phyloP scores from a whole-genome alignment of 2,797 vertebrate species.

The Pseudochaenichthys georgianus region DNA sequence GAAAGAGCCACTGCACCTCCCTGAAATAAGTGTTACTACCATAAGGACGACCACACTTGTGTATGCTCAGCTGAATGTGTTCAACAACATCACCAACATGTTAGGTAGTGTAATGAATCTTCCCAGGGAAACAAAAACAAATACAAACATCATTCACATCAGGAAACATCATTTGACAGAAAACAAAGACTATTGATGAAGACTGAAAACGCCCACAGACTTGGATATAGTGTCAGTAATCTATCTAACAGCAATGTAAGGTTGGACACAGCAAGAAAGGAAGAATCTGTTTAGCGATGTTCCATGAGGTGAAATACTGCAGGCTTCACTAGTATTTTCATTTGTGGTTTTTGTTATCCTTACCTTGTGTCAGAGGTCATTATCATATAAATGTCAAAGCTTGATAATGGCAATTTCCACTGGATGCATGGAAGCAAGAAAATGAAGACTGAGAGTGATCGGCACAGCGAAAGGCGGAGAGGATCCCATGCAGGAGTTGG shows the following conservation, averaged over 20 bases:
- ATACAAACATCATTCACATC: constrained; percentile 33
- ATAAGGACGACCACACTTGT: constrained; percentile 34
- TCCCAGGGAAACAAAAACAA: constrained; percentile 11
- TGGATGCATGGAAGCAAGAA: constrained; percentile 5
- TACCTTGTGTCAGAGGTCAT: constrained; percentile 27
- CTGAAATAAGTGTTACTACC: constrained; percentile 37
- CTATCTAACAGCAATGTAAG: constrained; percentile 59
- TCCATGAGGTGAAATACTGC: constrained; percentile 51
- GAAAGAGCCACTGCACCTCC: constrained; percentile 50
- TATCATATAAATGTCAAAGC: constrained; percentile 30
- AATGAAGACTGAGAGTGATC: neutral
- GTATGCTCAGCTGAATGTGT: constrained; percentile 1
- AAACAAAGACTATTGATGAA: constrained; percentile 49
- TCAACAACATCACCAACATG: constrained; percentile 4
- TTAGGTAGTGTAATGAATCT: neutral
- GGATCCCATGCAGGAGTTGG: constrained; percentile 1
- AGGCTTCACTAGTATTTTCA: constrained; percentile 27
- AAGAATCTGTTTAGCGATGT: constrained; percentile 46
- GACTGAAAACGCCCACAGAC: constrained; percentile 54
- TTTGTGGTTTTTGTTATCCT: constrained; percentile 32
- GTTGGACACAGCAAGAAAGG: constrained; percentile 40
- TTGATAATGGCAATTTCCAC: constrained; percentile 10
- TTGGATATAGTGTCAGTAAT: constrained; percentile 56
- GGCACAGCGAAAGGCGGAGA: constrained; percentile 1
- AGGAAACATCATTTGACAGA: constrained; percentile 42